Evolutionary conservation across 2,888 invertebrate genomes (phyloP).

Genomic region (Campoplex nolae): DNA sequence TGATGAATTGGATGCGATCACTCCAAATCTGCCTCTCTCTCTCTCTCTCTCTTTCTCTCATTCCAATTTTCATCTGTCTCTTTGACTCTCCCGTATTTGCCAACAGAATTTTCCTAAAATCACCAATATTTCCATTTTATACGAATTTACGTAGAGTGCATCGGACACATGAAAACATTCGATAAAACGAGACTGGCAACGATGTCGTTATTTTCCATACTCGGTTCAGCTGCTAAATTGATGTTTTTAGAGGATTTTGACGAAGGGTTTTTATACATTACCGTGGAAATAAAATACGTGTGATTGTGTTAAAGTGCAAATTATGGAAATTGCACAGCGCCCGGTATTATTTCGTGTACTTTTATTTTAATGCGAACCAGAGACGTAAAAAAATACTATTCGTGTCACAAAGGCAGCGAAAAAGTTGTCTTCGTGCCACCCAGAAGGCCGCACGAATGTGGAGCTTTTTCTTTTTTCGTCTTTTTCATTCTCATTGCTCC

Average conservation of each 20-base stretch:
- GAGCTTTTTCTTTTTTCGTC: slow-evolving; percentile 33
- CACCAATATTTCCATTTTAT: slow-evolving; percentile 33
- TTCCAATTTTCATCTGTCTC: neutral
- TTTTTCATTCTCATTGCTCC: slow-evolving; percentile 41
- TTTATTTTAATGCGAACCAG: slow-evolving; percentile 28
- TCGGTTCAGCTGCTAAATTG: neutral
- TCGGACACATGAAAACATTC: neutral
- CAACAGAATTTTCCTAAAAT: slow-evolving; percentile 1
- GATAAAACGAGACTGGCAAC: slow-evolving; percentile 1
- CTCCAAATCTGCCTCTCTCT: neutral
- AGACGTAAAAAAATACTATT: slow-evolving; percentile 35
- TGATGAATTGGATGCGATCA: slow-evolving; percentile 34
- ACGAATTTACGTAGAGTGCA: slow-evolving; percentile 1
- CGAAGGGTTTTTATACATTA: slow-evolving; percentile 16
- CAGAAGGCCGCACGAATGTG: slow-evolving; percentile 33
- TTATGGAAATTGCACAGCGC: slow-evolving; percentile 29
- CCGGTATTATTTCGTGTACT: slow-evolving; percentile 22
- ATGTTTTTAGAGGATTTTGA: neutral
- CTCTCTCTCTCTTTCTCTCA: neutral
- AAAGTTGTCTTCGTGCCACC: slow-evolving; percentile 49
- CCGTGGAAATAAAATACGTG: neutral
- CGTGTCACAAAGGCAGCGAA: slow-evolving; percentile 1
- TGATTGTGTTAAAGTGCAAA: slow-evolving; percentile 21
- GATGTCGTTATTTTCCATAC: slow-evolving; percentile 11
- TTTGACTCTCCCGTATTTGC: neutral